Evolutionary conservation across 2,888 invertebrate species (phyloP).

Genomic region (Tupiocoris notatus): DNA sequence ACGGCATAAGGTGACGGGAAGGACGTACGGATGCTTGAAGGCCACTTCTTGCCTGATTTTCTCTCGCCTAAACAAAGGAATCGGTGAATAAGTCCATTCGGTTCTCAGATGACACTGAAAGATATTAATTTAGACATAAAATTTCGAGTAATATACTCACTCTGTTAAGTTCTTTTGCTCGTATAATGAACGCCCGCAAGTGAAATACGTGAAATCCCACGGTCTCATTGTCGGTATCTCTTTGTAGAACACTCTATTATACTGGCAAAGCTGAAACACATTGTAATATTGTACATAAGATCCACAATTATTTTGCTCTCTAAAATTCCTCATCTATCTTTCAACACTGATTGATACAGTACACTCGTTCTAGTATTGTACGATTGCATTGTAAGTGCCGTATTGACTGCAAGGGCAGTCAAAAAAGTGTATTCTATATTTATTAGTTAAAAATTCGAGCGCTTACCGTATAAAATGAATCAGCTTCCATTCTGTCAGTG

Average conservation of each 20-base stretch:
- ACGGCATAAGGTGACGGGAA: conserved; percentile 16
- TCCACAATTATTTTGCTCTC: too few species aligned
- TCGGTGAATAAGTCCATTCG: too few species aligned
- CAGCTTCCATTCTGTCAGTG: conserved; percentile 19
- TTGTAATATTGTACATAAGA: too few species aligned
- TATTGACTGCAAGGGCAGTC: too few species aligned
- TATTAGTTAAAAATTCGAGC: neutral
- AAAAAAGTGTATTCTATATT: too few species aligned
- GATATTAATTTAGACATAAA: too few species aligned
- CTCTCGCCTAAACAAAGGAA: too few species aligned
- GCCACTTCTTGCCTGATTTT: conserved; percentile 32
- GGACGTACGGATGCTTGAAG: conserved; percentile 21
- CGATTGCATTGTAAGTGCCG: too few species aligned
- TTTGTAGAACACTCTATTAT: conserved; percentile 26
- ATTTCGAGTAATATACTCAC: neutral
- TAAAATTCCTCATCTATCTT: too few species aligned
- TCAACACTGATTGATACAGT: too few species aligned
- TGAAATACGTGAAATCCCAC: conserved; percentile 23
- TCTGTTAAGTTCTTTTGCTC: conserved; percentile 15
- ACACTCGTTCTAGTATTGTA: too few species aligned
- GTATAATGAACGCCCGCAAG: conserved; percentile 2
- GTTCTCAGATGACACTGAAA: too few species aligned
- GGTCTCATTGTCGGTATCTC: conserved; percentile 30
- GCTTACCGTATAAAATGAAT: conserved; percentile 21
- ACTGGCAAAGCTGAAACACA: conserved; percentile 28